phyloP scores from a whole-genome alignment of 2,113 vertebrate species.

The Triplophysa rosa region DNA sequence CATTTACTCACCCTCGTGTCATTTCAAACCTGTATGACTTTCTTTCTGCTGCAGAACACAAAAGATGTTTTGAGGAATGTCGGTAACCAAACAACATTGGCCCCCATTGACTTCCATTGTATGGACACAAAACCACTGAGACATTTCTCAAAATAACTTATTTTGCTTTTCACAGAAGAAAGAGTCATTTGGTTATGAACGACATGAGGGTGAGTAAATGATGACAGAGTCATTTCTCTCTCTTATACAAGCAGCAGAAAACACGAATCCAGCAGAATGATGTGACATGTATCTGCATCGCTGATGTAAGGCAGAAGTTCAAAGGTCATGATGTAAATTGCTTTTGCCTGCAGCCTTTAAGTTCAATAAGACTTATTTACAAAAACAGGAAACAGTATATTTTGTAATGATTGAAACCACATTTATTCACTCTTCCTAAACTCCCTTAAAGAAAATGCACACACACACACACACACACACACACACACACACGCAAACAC shows the following conservation, averaged over 20 bases:
- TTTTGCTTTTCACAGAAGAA: background rate
- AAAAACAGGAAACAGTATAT: slow-evolving; percentile 65
- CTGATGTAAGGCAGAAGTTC: slow-evolving; percentile 36
- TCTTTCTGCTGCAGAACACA: too few species aligned
- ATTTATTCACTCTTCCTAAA: slow-evolving; percentile 31
- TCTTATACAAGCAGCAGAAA: background rate
- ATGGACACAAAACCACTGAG: too few species aligned
- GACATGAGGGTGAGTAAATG: slow-evolving; percentile 34
- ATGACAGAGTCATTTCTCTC: background rate
- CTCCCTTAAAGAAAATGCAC: background rate
- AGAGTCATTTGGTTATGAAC: background rate
- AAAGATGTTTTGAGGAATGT: too few species aligned
- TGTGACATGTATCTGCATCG: background rate
- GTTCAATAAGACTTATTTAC: slow-evolving; percentile 67
- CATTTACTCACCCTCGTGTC: too few species aligned
- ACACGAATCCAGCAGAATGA: background rate
- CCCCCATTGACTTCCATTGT: too few species aligned
- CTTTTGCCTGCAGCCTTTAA: slow-evolving; percentile 54
- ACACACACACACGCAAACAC: background rate
- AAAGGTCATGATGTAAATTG: slow-evolving; percentile 58
- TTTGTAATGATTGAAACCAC: slow-evolving; percentile 65
- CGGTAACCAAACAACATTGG: too few species aligned
- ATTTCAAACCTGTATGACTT: too few species aligned
- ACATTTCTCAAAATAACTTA: background rate
- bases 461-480: slow-evolving; percentile 2